These are phyloP conservation scores for Hippopotamyrus pictus DNA, from an alignment of 2,797 vertebrate species.

Conservation along the genomic window DNA sequence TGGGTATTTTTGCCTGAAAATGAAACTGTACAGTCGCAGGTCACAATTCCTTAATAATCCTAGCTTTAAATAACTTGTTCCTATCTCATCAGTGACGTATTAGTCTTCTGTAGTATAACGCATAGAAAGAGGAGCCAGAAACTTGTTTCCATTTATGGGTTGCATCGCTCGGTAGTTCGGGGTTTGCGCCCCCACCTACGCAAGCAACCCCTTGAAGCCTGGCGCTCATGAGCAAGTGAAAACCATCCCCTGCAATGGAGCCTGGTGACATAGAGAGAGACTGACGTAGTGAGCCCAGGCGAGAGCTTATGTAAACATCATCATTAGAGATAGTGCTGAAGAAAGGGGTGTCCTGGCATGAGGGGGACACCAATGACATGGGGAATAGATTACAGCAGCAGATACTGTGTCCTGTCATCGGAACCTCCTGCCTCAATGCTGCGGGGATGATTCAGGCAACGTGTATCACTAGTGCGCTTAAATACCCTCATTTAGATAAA, in stretches of 20 bases:
- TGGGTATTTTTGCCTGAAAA: conserved; percentile 3
- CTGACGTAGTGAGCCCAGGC: neutral
- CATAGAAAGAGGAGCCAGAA: neutral
- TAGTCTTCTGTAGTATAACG: neutral
- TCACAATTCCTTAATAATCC: neutral
- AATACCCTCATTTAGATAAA: neutral
- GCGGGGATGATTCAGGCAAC: neutral
- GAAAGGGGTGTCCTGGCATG: neutral
- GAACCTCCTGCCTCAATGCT: neutral
- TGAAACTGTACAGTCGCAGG: neutral
- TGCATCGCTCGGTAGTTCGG: neutral
- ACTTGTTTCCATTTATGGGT: neutral
- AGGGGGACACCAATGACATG: neutral
- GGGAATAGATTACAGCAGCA: neutral
- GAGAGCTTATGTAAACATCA: neutral
- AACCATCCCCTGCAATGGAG: conserved; percentile 11
- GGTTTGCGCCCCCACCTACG: neutral
- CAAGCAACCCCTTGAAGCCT: neutral
- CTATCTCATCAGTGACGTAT: neutral
- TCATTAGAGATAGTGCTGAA: conserved; percentile 23
- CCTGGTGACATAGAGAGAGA: neutral
- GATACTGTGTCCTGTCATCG: neutral
- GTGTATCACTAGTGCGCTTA: neutral
- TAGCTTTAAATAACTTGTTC: neutral
- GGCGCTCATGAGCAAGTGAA: conserved; percentile 11